Evolutionary conservation across 2,113 vertebrate genomes (phyloP), one percentile per base, ranked within the genome.

Genomic region (Sitta europaea): DNA sequence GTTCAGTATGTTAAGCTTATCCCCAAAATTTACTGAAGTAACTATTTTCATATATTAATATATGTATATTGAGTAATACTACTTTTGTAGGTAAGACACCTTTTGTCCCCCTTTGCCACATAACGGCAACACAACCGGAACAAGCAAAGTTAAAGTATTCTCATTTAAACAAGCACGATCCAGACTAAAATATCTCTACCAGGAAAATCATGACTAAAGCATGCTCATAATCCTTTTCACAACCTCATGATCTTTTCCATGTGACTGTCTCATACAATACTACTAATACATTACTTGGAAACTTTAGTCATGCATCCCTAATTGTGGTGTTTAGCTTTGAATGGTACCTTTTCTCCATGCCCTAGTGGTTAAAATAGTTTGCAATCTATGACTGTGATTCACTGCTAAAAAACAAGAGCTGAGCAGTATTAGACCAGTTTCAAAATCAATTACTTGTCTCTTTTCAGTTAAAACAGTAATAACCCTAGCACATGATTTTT

Each of bases 251-350:
- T 94, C 90, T 86, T 90, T 94, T 94, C 61, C 97, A 97, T 96
- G 96, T 97, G 97, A 97, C 92, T 50, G 70, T 55, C 92, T 95
- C 92, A 86, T 76, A 93, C 90, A 92, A 90, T 85, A 78, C 92
- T 88, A 73, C 59, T 62, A 94, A 95, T 83, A 88, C 82, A 77
- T 82, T 90, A 78, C 93, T 94, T 70, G 82, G 77, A 90, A 94
- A 95, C 59, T 76, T 80, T 47, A 96, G 84, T 94, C 95, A 97
- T 94, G 92, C 96, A 96, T 94, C 90, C 38, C 86, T 97, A 94
- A 97, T 86, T 84, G 75, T 24, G 40, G 82, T 59, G 51, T 94
- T 93, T 20, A 92, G 88, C 92, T 80, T 91, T 90, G 78, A 95
- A 95, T 72, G 54, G 77, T 75, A 96, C 93, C 83, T 97, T 81